Conservation (phyloP, 2,888 invertebrate genomes). For the Eupelmus urozonus region DNA sequence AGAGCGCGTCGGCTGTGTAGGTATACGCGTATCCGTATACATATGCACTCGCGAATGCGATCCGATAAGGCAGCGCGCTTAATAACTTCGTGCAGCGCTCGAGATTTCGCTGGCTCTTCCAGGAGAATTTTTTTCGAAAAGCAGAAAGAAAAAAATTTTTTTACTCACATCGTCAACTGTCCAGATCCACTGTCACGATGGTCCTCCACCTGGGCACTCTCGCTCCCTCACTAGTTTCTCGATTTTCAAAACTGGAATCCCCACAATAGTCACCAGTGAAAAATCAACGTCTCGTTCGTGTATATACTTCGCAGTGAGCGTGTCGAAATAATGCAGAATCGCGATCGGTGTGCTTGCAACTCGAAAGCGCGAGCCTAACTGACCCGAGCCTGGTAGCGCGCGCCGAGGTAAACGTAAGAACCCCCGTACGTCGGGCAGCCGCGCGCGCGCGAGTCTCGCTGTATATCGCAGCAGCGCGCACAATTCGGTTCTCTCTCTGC, state of each 20-base stretch:
- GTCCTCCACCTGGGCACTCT: neutral
- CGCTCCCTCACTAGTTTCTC: no score
- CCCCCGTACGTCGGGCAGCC: constrained; percentile 45
- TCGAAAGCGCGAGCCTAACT: constrained; percentile 75
- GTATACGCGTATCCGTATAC: no score
- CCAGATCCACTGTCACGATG: neutral
- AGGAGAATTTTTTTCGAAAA: no score
- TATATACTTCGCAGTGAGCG: neutral
- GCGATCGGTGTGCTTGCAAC: constrained; percentile 68
- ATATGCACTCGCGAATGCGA: neutral
- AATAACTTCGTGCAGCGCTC: neutral
- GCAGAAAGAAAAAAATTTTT: neutral
- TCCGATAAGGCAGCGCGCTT: neutral
- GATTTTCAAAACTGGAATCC: neutral
- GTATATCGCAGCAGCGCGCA: constrained; percentile 23
- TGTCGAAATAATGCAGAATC: neutral
- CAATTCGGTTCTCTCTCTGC: constrained; percentile 21
- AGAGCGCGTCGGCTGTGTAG: no score
- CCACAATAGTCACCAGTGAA: neutral
- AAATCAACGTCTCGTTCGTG: neutral
- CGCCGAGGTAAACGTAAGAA: constrained; percentile 69
- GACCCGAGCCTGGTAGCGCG: constrained; percentile 62
- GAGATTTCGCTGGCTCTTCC: no score
- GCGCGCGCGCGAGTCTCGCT: constrained; percentile 12
- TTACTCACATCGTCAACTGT: constrained; percentile 27